phyloP scores from a whole-genome alignment of 2,113 vertebrate genomes.

The Serinus canaria region DNA sequence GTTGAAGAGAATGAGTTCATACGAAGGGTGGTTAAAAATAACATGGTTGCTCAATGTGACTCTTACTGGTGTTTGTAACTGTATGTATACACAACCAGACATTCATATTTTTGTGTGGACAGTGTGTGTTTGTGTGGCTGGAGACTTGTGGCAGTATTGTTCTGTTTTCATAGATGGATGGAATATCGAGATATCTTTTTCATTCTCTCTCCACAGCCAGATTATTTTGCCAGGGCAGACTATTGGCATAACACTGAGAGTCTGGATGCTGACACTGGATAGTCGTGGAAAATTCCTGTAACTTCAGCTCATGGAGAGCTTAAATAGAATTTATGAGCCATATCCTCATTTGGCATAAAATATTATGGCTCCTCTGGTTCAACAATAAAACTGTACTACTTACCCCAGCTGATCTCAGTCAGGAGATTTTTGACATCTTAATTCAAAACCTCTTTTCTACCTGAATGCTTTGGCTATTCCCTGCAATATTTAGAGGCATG shows the following conservation, averaged over 20 bases:
- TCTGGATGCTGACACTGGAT: conserved; percentile 35
- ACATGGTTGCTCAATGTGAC: neutral
- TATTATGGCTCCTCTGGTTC: conserved; percentile 11
- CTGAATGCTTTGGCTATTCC: neutral
- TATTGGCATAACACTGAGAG: conserved; percentile 14
- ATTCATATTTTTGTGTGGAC: neutral
- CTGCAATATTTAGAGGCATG: neutral
- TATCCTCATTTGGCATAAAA: conserved; percentile 43
- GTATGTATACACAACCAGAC: neutral
- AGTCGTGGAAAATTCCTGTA: conserved; percentile 62
- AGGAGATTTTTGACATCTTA: conserved; percentile 22
- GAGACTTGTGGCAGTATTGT: neutral
- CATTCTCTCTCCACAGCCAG: conserved; percentile 3
- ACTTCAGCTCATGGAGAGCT: conserved; percentile 50
- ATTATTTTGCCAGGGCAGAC: conserved; percentile 21
- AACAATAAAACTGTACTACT: neutral
- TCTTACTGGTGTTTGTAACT: neutral
- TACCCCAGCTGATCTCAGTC: conserved; percentile 2
- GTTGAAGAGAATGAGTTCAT: neutral
- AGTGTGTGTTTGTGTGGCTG: neutral
- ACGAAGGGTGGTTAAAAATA: neutral
- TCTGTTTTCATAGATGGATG: neutral
- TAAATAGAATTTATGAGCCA: conserved; percentile 57
- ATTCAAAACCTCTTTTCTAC: conserved; percentile 21
- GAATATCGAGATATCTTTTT: neutral